These are phyloP conservation scores for Sphaerolaimus hirsutus DNA, from an alignment of 2,888 invertebrate species.

Conservation along the genomic window DNA sequence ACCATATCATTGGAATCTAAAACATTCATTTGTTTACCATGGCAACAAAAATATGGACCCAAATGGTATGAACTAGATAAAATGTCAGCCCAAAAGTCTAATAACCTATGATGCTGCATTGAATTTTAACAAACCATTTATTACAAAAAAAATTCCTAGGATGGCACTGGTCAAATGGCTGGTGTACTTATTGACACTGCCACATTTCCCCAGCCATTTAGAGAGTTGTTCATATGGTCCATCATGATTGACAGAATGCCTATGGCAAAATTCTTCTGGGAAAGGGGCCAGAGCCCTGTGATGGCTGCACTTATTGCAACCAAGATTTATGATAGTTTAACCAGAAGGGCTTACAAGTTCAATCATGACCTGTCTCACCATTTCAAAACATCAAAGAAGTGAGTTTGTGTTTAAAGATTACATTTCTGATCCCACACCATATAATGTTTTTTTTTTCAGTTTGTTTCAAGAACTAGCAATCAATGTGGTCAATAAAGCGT, in stretches of 20 bases:
- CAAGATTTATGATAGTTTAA: constrained; percentile 20
- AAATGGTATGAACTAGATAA: too few species aligned
- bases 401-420: not conserved
- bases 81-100: too few species aligned
- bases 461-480: constrained; percentile 27
- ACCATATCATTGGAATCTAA: too few species aligned
- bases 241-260: constrained; percentile 13
- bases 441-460: constrained; percentile 7
- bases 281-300: constrained; percentile 26
- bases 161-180: too few species aligned
- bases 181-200: too few species aligned
- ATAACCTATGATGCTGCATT: too few species aligned
- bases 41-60: too few species aligned
- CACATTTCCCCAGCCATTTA: constrained; percentile 10
- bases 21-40: too few species aligned
- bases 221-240: constrained; percentile 16
- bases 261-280: constrained; percentile 27
- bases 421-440: not conserved
- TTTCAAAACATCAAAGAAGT: not conserved
- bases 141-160: too few species aligned
- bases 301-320: constrained; percentile 25
- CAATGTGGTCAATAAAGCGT: constrained; percentile 25
- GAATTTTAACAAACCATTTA: too few species aligned
- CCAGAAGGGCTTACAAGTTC: not conserved
- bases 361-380: not conserved